Conservation (phyloP, 2,113 vertebrate genomes). For the Petromus typicus region DNA sequence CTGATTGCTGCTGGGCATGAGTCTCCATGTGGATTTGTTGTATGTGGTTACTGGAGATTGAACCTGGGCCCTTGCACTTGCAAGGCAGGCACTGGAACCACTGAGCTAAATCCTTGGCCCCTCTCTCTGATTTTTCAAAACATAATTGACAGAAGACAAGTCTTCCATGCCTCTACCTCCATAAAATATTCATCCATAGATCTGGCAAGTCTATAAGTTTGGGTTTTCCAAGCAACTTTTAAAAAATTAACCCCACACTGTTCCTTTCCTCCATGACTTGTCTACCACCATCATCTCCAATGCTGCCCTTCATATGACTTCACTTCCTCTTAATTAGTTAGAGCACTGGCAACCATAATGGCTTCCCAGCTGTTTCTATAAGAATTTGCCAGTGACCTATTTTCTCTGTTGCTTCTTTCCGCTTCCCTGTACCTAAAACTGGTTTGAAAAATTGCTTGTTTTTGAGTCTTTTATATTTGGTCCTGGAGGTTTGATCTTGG, state of each 20-base stretch:
- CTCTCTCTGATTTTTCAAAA: constrained; percentile 42
- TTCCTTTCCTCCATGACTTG: not conserved
- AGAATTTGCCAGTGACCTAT: constrained; percentile 60
- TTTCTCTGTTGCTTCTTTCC: constrained; percentile 67
- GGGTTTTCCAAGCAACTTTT: constrained; percentile 4
- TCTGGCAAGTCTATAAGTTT: constrained; percentile 14
- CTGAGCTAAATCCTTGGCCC: no score
- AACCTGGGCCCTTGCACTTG: no score
- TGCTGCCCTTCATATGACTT: not conserved
- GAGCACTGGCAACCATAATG: not conserved
- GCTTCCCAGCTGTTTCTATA: constrained; percentile 43
- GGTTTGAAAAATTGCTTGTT: constrained; percentile 66
- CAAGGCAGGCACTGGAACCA: no score
- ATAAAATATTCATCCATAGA: not conserved
- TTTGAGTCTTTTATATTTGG: constrained; percentile 61
- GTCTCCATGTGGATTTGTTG: no score
- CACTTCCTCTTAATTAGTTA: constrained; percentile 38
- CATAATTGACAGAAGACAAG: not conserved
- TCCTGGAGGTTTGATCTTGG: constrained; percentile 36
- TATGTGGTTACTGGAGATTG: no score
- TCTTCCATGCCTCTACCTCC: not conserved
- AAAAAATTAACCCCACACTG: not conserved
- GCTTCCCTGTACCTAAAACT: constrained; percentile 39
- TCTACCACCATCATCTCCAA: not conserved
- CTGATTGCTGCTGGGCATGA: no score